Base-by-base conservation (phyloP, 2,797 vertebrate genomes). In the Sorex maritimensis region DNA sequence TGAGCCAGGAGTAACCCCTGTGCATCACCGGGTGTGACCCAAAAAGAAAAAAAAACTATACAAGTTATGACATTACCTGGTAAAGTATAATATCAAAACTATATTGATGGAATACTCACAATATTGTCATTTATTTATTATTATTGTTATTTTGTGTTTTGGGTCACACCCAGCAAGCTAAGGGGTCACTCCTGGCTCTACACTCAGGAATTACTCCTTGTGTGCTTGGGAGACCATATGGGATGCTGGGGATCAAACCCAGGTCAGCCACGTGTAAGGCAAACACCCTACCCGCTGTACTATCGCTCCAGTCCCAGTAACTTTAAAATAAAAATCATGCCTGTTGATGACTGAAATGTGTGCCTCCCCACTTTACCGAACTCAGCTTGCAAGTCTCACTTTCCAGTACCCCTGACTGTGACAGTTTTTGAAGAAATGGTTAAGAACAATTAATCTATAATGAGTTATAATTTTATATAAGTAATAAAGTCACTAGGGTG, bases 41-140 rank as follows among this genome's bases (percentile, higher is more conserved):
- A 34, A 34, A 34, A 34, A 34, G 34, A 34, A 34, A 34, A 34
- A 34, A 34, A 34, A 34, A 34, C 34, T 34, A 34, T 34, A 34
- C 34, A 34, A 34, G 34, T 34, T 34, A 86, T 28, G 46, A 89
- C 26, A 11, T 81, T 89, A 74, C 49, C 26, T 73, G 30, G 49
- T 87, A 88, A 94, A 93, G 87, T 73, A 81, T 65, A 58, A 11
- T 41, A 74, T 87, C 28, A 91, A 93, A 88, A 78, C 58, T 91
- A 77, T 61, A 90, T 78, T 87, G 12, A 91, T 78, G 41, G 26
- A 81, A 91, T 81, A 83, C 77, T 52, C 17, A 74, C 81, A 88
- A 7, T 44, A 5, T 44, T 44, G 41, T 68, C 75, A 94, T 13
- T 63, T 79, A 44, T 44, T 44, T 44, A 44, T 44, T 44, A 44